Evolutionary conservation across 2,888 invertebrate genomes (phyloP), one percentile per base, ranked within the genome.

Genomic region (Girardia tigrina): DNA sequence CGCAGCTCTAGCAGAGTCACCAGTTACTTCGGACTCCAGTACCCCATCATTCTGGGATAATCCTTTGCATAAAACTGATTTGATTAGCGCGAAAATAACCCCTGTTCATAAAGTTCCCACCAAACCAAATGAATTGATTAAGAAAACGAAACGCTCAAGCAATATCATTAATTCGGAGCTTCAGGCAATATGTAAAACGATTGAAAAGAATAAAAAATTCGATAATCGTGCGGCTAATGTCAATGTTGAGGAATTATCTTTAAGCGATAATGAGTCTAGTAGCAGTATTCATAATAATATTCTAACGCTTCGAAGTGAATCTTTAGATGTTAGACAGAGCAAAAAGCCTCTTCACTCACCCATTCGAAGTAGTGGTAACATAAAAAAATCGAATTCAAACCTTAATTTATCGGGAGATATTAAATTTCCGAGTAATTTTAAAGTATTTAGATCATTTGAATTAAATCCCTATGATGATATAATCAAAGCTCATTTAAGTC

Each of bases 401-500:
- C n/a, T 56, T 6, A 56, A 56, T 56, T 56, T 56, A 56, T 56
- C 56, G 6, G 56, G 56, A 12, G 56, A 56, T 56, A 56, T 20
- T 56, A 56, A 56, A n/a, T 56, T 56, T 16, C 56, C 56, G 23
- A 56, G 56, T 8, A 4, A 56, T 56, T 56, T 56, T 56, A 56
- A 56, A 56, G 56, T 56, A 2, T 56, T 56, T 23, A 4, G 56
- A 4, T 56, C 56, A 16, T 56, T 56, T 56, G 56, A 56, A 56
- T 16, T 56, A 23, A 56, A n/a, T 16, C 56, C 56, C 4, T 56
- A 56, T 56, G 56, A 56, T 16, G 56, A 56, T 56, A 56, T 56
- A 20, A 56, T 56, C n/a, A 56, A 56, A 56, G 56, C 56, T n/a
- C 56, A 56, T 56, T 56, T 56, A 16, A 56, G 23, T 56, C 56